Evolutionary conservation across 2,113 vertebrate genomes (phyloP), one percentile per base, ranked within the genome.

Genomic region (Hypomesus transpacificus): DNA sequence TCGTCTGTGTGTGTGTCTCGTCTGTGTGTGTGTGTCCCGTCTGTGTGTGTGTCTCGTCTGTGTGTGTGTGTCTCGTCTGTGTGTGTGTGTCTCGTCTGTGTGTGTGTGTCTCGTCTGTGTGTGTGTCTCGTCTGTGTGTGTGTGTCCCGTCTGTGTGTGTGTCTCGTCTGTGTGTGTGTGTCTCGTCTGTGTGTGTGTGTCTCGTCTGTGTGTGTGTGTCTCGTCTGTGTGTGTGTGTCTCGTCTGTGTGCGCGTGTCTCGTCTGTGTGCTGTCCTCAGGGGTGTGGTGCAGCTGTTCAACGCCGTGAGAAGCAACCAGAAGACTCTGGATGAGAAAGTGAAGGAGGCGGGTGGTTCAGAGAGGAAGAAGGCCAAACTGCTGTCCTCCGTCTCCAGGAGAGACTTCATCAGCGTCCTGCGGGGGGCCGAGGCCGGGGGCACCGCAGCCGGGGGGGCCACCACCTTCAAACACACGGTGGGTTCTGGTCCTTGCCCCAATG

Each of bases 251-350:
- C n/a, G n/a, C n/a, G n/a, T 22, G 26, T 22, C 1, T 46, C 11
- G 7, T 46, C 39, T 46, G 8, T 67, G 14, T 54, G 18, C 14
- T 66, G 18, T 66, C 5, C 31, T 66, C 79, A 98, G 96, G 77
- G 96, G 97, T 16, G 95, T 98, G 66, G 96, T 97, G 50, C 96
- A 98, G 66, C 87, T 98, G 34, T 98, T 99, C 74, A 98, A 98
- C 0, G 96, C 96, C 0, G 95, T 97, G 26, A 93, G 92, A 82
- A 95, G 86, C 0, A 95, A 98, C 80, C 96, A 97, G 69, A 95
- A 93, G 73, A 93, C 90, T 0, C 56, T 98, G 3, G 91, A 94
- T 21, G 92, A 93, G 4, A 91, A 94, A 75, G 71, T 96, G 74
- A 96, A 94, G 82, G 93, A 95, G 70, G 92, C 75, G 0, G 96